These are phyloP conservation scores for Choristoneura rosaceana DNA, from an alignment of 2,888 invertebrate species.

Conservation along the genomic window DNA sequence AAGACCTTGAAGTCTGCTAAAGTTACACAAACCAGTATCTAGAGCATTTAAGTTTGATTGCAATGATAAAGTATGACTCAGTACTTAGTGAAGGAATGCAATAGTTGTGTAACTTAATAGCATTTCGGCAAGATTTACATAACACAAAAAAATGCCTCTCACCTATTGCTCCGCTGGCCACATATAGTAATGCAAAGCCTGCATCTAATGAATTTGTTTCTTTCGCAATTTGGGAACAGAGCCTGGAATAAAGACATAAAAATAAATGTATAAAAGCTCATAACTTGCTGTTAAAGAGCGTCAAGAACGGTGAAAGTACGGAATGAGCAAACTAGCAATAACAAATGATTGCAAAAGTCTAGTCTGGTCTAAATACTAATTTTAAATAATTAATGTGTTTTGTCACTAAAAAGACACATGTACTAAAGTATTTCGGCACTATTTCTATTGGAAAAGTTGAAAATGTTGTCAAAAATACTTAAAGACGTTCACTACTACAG, in stretches of 20 bases:
- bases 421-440: not conserved
- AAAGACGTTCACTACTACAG: slow-evolving; percentile 30
- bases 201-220: slow-evolving; percentile 72
- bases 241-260: slow-evolving; percentile 55
- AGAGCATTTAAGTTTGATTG: slow-evolving; percentile 27
- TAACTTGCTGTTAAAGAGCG: not conserved
- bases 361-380: not conserved
- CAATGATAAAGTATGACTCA: slow-evolving; percentile 32
- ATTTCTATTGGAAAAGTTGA: not conserved
- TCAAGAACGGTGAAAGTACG: slow-evolving; percentile 45
- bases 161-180: slow-evolving; percentile 79
- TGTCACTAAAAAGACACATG: not conserved
- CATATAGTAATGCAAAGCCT: slow-evolving; percentile 78
- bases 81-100: slow-evolving; percentile 34
- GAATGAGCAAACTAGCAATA: slow-evolving; percentile 33
- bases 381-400: not conserved
- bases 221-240: slow-evolving; percentile 75
- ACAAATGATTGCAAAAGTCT: slow-evolving; percentile 10
- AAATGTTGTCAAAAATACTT: slow-evolving; percentile 18
- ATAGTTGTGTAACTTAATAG: slow-evolving; percentile 43
- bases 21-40: slow-evolving; percentile 4
- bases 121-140: slow-evolving; percentile 55
- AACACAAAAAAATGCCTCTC: slow-evolving; percentile 64
- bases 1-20: slow-evolving; percentile 5
- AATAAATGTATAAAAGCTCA: not conserved